These are phyloP conservation scores for Sebastes vulpes DNA, from an alignment of 2,797 vertebrate species.

Conservation along the genomic window DNA sequence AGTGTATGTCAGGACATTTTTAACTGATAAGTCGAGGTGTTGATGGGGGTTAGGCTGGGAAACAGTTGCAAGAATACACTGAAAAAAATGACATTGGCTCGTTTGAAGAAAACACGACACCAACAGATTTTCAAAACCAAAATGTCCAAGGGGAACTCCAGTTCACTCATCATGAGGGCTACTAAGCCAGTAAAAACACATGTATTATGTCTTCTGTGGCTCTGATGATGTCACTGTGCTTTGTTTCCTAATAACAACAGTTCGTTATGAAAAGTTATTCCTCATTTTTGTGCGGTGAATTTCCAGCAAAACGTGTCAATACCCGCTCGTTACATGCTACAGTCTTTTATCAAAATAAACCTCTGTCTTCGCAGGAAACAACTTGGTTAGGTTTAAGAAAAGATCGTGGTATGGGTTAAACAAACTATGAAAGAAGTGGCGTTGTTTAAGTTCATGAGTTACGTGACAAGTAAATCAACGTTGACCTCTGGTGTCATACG, in stretches of 20 bases:
- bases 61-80: not conserved
- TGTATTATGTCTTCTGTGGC: not conserved
- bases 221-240: no score
- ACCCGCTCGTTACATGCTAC: not conserved
- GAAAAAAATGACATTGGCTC: not conserved
- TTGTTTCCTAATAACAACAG: no score
- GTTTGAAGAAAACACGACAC: not conserved
- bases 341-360: not conserved
- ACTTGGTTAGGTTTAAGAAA: not conserved
- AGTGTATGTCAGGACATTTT: not conserved
- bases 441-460: no score
- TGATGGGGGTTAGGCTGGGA: not conserved
- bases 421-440: no score
- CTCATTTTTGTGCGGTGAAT: not conserved
- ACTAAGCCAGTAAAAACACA: no score
- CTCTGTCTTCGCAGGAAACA: not conserved
- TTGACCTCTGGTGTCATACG: not conserved
- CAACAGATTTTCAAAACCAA: not conserved
- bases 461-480: no score
- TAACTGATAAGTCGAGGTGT: not conserved
- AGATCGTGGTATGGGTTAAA: not conserved
- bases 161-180: not conserved
- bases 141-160: not conserved
- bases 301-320: not conserved
- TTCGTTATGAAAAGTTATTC: not conserved